These are phyloP conservation scores for Hemibagrus guttatus DNA, from an alignment of 2,797 vertebrate genomes.

Conservation along the genomic window DNA sequence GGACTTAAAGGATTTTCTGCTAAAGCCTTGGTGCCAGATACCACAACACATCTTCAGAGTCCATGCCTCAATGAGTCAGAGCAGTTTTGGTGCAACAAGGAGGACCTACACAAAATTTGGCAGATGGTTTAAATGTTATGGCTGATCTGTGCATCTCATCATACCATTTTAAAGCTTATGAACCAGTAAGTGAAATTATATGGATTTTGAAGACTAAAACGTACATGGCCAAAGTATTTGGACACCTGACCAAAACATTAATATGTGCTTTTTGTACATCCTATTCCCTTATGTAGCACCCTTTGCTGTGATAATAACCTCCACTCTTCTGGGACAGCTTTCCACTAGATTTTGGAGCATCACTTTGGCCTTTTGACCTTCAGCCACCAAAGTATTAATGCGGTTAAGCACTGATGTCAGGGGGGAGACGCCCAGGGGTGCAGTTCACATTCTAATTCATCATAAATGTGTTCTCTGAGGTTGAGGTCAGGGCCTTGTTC, in stretches of 20 bases:
- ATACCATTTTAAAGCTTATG: too few relatives aligned
- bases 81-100: too few relatives aligned
- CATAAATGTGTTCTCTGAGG: background rate
- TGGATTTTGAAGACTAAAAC: background rate
- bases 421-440: background rate
- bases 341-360: background rate
- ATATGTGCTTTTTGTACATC: background rate
- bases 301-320: too few relatives aligned
- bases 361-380: background rate
- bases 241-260: background rate
- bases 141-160: too few relatives aligned
- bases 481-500: background rate
- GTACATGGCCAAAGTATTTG: background rate
- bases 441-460: background rate
- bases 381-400: background rate
- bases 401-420: background rate
- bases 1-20: too few relatives aligned
- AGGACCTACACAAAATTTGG: too few relatives aligned
- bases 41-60: too few relatives aligned
- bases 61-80: too few relatives aligned
- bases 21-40: too few relatives aligned
- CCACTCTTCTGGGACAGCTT: too few relatives aligned
- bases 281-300: background rate
- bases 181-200: background rate
- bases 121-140: too few relatives aligned